A percentile compares a stretch with the other conserved stretches of the same genome.
Conservation (phyloP, 2,113 vertebrate genomes). For the Sula dactylatra region DNA sequence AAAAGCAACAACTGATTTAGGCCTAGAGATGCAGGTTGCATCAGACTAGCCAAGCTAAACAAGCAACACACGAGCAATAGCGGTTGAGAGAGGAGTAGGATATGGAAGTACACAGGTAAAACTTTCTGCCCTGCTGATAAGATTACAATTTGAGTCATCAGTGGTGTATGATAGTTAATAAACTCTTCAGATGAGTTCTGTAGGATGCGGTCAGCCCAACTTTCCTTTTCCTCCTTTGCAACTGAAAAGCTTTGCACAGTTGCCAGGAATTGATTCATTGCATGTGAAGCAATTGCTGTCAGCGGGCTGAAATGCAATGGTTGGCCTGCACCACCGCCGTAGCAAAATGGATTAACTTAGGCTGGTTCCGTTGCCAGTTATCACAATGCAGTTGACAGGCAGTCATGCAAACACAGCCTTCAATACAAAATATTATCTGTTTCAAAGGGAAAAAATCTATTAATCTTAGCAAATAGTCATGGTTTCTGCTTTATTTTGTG, state of each 20-base stretch:
- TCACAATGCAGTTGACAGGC: neutral
- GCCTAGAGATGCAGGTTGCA: neutral
- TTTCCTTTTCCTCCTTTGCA: neutral
- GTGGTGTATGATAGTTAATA: neutral
- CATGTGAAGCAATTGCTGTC: accelerated
- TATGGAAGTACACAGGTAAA: neutral
- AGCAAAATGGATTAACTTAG: neutral
- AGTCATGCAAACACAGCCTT: neutral
- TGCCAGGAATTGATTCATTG: neutral
- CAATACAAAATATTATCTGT: neutral
- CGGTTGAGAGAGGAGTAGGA: neutral
- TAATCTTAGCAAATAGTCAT: neutral
- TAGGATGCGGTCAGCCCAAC: neutral
- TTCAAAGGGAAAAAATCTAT: neutral
- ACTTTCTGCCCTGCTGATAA: neutral
- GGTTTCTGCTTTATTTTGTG: neutral
- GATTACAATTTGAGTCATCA: neutral
- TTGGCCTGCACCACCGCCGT: too few relatives aligned
- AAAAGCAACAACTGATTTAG: neutral
- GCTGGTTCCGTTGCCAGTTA: neutral
- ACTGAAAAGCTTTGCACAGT: neutral
- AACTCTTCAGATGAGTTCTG: neutral
- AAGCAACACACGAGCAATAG: neutral
- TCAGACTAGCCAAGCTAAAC: neutral
- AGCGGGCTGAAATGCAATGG: neutral